Evolutionary conservation across 2,797 vertebrate genomes (phyloP).

Genomic region (Chanos chanos): DNA sequence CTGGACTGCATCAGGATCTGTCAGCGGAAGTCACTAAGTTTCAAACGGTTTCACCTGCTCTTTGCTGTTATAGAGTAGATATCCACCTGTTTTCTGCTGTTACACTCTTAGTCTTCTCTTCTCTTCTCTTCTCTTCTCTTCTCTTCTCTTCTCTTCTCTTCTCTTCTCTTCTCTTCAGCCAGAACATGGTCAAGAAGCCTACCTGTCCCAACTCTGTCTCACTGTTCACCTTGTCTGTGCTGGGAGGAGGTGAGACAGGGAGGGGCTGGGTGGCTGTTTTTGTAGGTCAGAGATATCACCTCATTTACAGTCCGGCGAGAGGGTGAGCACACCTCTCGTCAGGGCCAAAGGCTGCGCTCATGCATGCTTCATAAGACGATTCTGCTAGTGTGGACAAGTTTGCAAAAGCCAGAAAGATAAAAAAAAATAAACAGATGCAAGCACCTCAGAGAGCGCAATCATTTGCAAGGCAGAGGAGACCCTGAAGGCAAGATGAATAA

Average conservation of each 20-base stretch:
- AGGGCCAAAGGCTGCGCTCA: constrained; percentile 22
- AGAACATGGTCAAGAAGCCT: too few relatives aligned
- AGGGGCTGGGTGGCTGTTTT: constrained; percentile 4
- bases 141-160: too few relatives aligned
- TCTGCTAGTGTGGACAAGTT: constrained; percentile 4
- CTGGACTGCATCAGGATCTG: too few relatives aligned
- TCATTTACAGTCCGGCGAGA: constrained; percentile 22
- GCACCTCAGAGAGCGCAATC: constrained; percentile 17
- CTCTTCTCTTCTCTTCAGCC: too few relatives aligned
- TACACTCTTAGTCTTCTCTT: too few relatives aligned
- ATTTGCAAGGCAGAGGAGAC: background rate
- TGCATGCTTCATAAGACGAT: constrained; percentile 23
- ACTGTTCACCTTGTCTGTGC: background rate
- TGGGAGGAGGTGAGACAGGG: background rate
- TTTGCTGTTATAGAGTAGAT: too few relatives aligned
- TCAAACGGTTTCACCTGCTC: too few relatives aligned
- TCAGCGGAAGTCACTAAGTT: too few relatives aligned
- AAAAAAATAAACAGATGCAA: constrained; percentile 1
- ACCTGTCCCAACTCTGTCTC: background rate
- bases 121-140: too few relatives aligned
- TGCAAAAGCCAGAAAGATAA: background rate
- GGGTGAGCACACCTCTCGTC: constrained; percentile 10
- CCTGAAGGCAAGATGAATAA: constrained; percentile 5
- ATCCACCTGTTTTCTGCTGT: too few relatives aligned
- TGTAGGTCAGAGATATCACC: constrained; percentile 34